These are phyloP conservation scores for Colletes collaris DNA, from an alignment of 2,888 invertebrate species.

Conservation along the genomic window DNA sequence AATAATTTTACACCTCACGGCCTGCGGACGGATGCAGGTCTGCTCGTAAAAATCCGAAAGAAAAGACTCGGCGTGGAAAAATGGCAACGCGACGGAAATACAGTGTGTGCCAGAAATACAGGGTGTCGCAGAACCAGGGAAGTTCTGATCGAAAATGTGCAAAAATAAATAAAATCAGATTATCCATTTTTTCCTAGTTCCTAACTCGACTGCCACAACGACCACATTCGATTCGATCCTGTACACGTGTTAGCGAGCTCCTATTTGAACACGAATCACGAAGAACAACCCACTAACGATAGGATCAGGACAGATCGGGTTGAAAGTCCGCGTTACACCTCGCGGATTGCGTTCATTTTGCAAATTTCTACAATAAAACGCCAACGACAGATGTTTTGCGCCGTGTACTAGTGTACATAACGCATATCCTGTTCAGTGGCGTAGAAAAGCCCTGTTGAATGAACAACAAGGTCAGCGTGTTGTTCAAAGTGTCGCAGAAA, in stretches of 20 bases:
- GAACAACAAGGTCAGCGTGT: background rate
- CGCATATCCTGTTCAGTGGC: conserved; percentile 48
- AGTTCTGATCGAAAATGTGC: too few species aligned
- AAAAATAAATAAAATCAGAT: too few species aligned
- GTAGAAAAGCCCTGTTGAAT: conserved; percentile 3
- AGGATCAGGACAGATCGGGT: conserved; percentile 49
- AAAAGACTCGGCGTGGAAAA: conserved; percentile 10
- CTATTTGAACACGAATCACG: conserved; percentile 68
- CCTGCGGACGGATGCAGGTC: conserved; percentile 33
- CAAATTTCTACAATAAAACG: conserved; percentile 52
- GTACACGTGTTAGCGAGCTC: conserved; percentile 17
- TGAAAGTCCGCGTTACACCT: conserved; percentile 71
- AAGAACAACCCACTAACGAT: conserved; percentile 39
- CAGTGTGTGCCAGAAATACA: too few species aligned
- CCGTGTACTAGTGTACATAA: conserved; percentile 40
- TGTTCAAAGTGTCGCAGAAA: too few species aligned
- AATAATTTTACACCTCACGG: conserved; percentile 45
- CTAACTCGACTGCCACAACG: background rate
- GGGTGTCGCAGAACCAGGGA: too few species aligned
- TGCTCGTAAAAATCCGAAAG: conserved; percentile 20
- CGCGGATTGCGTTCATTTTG: conserved; percentile 63
- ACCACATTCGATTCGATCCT: conserved; percentile 26
- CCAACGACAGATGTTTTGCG: conserved; percentile 34
- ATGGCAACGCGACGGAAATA: conserved; percentile 47
- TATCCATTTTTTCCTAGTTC: too few species aligned